phyloP scores from a whole-genome alignment of 2,113 vertebrate species.

The Emydura subglobosa region DNA sequence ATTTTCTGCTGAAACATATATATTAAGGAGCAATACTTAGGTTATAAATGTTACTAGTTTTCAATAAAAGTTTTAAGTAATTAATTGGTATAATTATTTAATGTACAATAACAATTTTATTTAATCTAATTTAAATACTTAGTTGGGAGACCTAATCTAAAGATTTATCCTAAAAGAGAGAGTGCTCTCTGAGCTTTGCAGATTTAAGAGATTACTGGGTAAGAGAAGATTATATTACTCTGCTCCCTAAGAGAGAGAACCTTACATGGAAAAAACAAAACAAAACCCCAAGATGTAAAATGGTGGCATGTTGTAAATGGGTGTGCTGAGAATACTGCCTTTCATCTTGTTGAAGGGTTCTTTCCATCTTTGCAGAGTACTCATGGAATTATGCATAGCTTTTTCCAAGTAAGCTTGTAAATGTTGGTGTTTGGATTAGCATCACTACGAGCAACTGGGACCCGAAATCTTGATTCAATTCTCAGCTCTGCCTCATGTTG shows the following conservation, averaged over 20 bases:
- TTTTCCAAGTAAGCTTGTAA: not conserved
- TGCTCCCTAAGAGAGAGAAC: not conserved
- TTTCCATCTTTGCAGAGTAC: not conserved
- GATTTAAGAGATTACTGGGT: not conserved
- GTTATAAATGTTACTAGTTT: not conserved
- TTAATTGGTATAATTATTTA: not conserved
- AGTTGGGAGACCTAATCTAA: not conserved
- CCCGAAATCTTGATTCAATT: not conserved
- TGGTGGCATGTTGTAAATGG: not conserved
- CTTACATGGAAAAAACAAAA: not conserved
- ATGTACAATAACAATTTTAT: not conserved
- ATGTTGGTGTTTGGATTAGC: not conserved
- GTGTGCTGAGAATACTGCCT: not conserved
- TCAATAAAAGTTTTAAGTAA: not conserved
- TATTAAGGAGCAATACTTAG: not conserved
- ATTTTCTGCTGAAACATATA: not conserved
- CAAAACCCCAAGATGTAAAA: not conserved
- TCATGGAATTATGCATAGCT: not conserved
- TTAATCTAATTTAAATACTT: not conserved
- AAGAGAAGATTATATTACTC: not conserved
- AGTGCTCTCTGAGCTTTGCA: not conserved
- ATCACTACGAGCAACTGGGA: rapidly evolving
- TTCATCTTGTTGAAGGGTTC: not conserved
- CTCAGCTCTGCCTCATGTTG: not conserved
- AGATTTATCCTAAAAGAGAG: not conserved